Evolutionary conservation across 2,888 invertebrate genomes (phyloP).

Genomic region (Lepetodrilus schrolli): DNA sequence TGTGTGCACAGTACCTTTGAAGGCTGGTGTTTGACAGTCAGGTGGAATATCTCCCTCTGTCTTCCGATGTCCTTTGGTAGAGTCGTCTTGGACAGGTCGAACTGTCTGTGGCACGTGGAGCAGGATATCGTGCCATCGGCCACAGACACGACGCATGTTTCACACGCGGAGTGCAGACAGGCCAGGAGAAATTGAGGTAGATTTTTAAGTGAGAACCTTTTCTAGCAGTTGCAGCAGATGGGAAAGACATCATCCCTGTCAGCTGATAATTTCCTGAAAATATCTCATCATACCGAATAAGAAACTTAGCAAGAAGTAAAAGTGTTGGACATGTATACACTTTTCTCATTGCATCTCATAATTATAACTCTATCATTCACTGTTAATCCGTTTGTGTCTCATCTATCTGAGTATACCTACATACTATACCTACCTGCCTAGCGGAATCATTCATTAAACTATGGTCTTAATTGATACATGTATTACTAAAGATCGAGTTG

Average conservation of each 20-base stretch:
- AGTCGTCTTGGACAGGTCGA: background rate
- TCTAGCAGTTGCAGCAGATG: background rate
- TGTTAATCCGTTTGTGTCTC: too few species aligned
- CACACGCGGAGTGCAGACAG: conserved; percentile 4
- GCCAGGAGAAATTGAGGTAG: background rate
- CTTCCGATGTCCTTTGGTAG: background rate
- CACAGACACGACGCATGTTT: conserved; percentile 9
- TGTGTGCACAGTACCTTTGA: background rate
- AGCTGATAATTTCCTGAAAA: too few species aligned
- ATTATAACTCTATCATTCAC: too few species aligned
- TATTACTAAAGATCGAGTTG: too few species aligned
- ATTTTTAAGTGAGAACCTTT: background rate
- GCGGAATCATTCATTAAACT: too few species aligned
- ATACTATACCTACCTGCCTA: too few species aligned
- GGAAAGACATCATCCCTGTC: background rate
- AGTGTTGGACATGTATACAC: too few species aligned
- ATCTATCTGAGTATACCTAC: too few species aligned
- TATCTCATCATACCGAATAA: too few species aligned
- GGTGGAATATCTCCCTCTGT: conserved; percentile 8
- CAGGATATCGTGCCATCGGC: conserved; percentile 2
- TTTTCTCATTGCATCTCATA: too few species aligned
- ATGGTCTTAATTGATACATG: too few species aligned
- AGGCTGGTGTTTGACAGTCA: background rate
- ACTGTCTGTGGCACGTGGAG: background rate
- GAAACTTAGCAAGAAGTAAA: too few species aligned